Conservation (phyloP, 92 coral and sea anemone species). For the Diadumene lineata region DNA sequence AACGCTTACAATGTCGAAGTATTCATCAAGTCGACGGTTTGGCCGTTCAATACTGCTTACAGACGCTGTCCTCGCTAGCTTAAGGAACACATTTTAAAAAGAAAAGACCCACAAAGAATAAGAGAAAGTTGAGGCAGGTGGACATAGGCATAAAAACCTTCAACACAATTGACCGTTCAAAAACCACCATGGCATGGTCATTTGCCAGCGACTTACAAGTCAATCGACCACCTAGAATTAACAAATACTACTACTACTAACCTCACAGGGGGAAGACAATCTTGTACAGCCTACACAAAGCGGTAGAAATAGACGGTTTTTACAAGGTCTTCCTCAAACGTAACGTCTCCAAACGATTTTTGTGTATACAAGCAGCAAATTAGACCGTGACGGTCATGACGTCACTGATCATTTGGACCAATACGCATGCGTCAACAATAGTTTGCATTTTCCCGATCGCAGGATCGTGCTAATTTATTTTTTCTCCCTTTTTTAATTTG, state of each 20-base stretch:
- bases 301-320: conserved; percentile 29
- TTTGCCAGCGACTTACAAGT: conserved; percentile 21
- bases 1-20: conserved; percentile 8
- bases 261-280: conserved; percentile 39
- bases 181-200: conserved; percentile 18
- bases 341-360: conserved; percentile 31
- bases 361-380: conserved; percentile 41
- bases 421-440: conserved; percentile 22
- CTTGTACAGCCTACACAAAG: conserved; percentile 32
- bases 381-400: conserved; percentile 35
- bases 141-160: conserved; percentile 18
- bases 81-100: conserved; percentile 18
- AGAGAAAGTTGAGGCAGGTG: conserved; percentile 33
- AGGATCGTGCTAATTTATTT: neutral
- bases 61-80: conserved; percentile 18
- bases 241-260: conserved; percentile 11
- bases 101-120: conserved; percentile 15
- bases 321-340: conserved; percentile 15
- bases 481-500: neutral
- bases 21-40: conserved; percentile 17
- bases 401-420: neutral
- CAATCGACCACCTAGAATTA: conserved; percentile 18
- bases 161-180: conserved; percentile 15
- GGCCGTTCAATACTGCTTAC: conserved; percentile 33
- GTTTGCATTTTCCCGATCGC: neutral